Conservation (phyloP, 2,113 vertebrate genomes). For the Enhydra lutris region DNA sequence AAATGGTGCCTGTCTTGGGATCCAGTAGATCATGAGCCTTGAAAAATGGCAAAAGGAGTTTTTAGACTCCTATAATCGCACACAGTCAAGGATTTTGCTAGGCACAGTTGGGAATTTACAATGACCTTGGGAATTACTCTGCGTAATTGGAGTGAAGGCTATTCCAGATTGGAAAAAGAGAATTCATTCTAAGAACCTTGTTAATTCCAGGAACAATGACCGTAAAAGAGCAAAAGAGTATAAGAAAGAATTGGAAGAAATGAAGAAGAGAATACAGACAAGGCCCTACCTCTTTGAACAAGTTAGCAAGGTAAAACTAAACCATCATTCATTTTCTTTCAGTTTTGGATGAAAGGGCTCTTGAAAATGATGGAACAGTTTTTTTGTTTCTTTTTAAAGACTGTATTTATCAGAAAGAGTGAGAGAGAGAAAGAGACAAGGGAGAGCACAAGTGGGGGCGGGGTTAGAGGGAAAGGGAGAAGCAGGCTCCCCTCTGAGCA, state of each 20-base stretch:
- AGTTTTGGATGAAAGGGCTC: neutral
- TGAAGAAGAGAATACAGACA: constrained; percentile 88
- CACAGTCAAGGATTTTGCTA: neutral
- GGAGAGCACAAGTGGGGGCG: too few relatives aligned
- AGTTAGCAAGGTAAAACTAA: constrained; percentile 85
- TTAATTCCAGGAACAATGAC: constrained; percentile 88
- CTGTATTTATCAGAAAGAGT: too few relatives aligned
- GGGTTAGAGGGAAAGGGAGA: too few relatives aligned
- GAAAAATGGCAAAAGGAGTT: neutral
- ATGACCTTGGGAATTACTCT: neutral
- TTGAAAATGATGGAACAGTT: neutral
- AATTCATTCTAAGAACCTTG: constrained; percentile 46
- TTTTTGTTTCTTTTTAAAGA: neutral
- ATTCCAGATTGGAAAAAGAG: constrained; percentile 1
- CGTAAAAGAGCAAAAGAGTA: constrained; percentile 90
- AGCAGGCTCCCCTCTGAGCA: too few relatives aligned
- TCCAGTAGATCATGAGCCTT: neutral
- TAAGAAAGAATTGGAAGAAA: constrained; percentile 90
- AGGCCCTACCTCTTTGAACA: constrained; percentile 94
- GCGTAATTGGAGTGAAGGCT: neutral
- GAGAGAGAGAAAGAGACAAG: too few relatives aligned
- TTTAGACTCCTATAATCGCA: neutral
- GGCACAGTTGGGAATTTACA: neutral
- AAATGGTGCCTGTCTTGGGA: neutral
- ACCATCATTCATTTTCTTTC: neutral